Evolutionary conservation across 2,797 vertebrate genomes (phyloP), one percentile per base, ranked within the genome.

Genomic region (Kryptopterus vitreolus): DNA sequence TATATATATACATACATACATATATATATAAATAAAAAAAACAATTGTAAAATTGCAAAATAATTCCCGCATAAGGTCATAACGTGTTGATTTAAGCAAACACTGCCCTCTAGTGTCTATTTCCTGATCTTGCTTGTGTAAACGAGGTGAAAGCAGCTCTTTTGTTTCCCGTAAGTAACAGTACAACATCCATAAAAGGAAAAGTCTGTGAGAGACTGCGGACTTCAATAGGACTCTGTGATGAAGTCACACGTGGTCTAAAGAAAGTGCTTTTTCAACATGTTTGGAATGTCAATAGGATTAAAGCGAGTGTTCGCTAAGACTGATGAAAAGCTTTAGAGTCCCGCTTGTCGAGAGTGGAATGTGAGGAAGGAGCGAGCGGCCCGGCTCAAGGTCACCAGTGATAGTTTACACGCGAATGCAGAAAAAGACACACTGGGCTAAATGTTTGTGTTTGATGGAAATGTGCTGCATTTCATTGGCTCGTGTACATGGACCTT

Each of bases 31-130:
- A n/a, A n/a, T n/a, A n/a, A n/a, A n/a, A n/a, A n/a, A n/a, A n/a
- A n/a, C n/a, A n/a, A n/a, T n/a, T n/a, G n/a, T n/a, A n/a, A n/a
- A 43, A 7, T 43, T 18, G 18, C 31, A 22, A 50, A 13, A 50
- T 33, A 20, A 33, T 3, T 63, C 15, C 4, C 1, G 1, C 10
- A 4, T 24, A 33, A 31, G 53, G 16, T 8, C 8, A 26, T 7
- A 26, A 33, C 18, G 71, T 18, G 33, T 22, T 20, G 53, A 57
- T 24, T 33, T 81, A 31, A 63, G 59, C 26, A 12, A 48, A 59
- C 59, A 82, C 68, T 82, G 80, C 48, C 75, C 80, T 82, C 80
- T 82, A 82, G 80, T 78, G 80, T 48, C 68, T 33, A 55, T 20
- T 65, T n/a, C 35, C 10, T 50, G 59, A 48, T 81, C 50, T 31